phyloP scores from a whole-genome alignment of 2,888 invertebrate species.

The Drosophila austrosaltans region DNA sequence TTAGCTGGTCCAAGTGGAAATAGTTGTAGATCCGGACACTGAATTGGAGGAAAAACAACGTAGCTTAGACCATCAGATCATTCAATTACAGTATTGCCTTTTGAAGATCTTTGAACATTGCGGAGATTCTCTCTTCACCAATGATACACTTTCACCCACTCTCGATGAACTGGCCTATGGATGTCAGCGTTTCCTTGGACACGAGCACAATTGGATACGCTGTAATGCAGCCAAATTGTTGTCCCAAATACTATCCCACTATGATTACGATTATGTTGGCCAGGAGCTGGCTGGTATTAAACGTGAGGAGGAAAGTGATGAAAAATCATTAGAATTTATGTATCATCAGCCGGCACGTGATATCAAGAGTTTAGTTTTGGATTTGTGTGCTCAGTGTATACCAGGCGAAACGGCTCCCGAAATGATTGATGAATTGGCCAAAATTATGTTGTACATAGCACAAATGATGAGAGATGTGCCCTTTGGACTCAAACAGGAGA shows the following conservation, averaged over 20 bases:
- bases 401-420: slow-evolving; percentile 88
- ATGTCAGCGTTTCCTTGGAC: slow-evolving; percentile 88
- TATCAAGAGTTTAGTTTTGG: slow-evolving; percentile 88
- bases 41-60: slow-evolving; percentile 86
- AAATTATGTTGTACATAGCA: slow-evolving; percentile 88
- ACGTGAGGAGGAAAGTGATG: slow-evolving; percentile 30
- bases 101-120: slow-evolving; percentile 88
- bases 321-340: slow-evolving; percentile 85
- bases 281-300: slow-evolving; percentile 83
- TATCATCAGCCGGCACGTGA: slow-evolving; percentile 86
- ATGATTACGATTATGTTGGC: slow-evolving; percentile 87
- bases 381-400: slow-evolving; percentile 90
- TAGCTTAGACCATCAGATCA: slow-evolving; percentile 89
- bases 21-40: slow-evolving; percentile 44
- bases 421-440: slow-evolving; percentile 89
- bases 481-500: slow-evolving; percentile 66
- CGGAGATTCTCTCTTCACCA: slow-evolving; percentile 85
- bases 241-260: slow-evolving; percentile 87
- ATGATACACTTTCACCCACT: slow-evolving; percentile 65
- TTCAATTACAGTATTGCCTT: slow-evolving; percentile 89
- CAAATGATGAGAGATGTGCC: slow-evolving; percentile 87
- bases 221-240: slow-evolving; percentile 90
- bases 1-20: slow-evolving; percentile 36
- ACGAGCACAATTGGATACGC: slow-evolving; percentile 95
- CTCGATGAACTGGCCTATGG: slow-evolving; percentile 87